Evolutionary conservation across 2,888 invertebrate species (phyloP), one percentile per base, ranked within the genome.

Genomic region (Zygothrica quintamaculata): DNA sequence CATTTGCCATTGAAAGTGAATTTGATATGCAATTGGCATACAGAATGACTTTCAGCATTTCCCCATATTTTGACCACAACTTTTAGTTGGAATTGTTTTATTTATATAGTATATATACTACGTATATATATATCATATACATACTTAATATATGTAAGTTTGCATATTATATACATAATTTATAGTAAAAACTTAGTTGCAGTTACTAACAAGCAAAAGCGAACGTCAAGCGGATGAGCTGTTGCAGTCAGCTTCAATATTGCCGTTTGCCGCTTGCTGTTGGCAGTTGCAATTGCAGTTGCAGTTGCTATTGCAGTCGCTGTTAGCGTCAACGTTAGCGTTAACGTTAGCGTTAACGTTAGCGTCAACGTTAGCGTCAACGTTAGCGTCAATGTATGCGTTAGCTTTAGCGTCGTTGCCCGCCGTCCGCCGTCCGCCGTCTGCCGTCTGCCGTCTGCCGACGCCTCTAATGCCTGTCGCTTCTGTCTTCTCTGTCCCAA

Each of bases 401-500:
- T n/a, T n/a, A 50, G 47, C 65, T 57, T 51, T 60, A 48, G 44
- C 39, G 48, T 34, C 29, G n/a, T 13, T 15, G 36, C 16, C 67
- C 16, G 16, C 29, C 12, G 62, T 61, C 81, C 71, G 60, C 53
- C 77, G 74, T 53, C 69, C n/a, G n/a, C n/a, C n/a, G n/a, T n/a
- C n/a, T n/a, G n/a, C n/a, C n/a, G n/a, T 5, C 47, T 37, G 66
- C 50, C 68, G 62, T 61, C 81, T 74, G 60, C 53, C 77, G 74
- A 57, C 69, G 74, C 70, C 70, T 77, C 74, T 77, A 74, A 67
- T 74, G 77, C 77, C 66, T 59, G 65, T 69, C 70, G 65, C 50
- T 70, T 74, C 72, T 44, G 74, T 69, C 78, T 64, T 64, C 56
- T 62, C 69, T 57, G 73, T 64, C 76, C 85, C 78, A 80, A 80